Evolutionary conservation across 2,113 vertebrate species (phyloP).

Genomic region (Mus musculus): GRCm39 chr1:40360001-40360500

Average conservation of each 20-base stretch:
- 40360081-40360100: neutral
- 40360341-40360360: neutral
- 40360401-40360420: neutral
- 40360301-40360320: neutral
- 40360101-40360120: neutral
- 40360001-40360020: neutral
- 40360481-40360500: too few relatives aligned
- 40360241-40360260: neutral
- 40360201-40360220: neutral
- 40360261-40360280: neutral
- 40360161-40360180: neutral
- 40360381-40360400: neutral
- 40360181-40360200: neutral
- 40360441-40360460: neutral
- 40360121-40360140: too few relatives aligned
- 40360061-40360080: too few relatives aligned
- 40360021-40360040: too few relatives aligned
- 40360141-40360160: too few relatives aligned
- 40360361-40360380: neutral
- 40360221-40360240: neutral
- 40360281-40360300: neutral
- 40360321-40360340: neutral
- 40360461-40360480: neutral
- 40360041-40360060: too few relatives aligned
- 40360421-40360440: neutral